phyloP scores from a whole-genome alignment of 2,888 invertebrate genomes.

The Troides helena region DNA sequence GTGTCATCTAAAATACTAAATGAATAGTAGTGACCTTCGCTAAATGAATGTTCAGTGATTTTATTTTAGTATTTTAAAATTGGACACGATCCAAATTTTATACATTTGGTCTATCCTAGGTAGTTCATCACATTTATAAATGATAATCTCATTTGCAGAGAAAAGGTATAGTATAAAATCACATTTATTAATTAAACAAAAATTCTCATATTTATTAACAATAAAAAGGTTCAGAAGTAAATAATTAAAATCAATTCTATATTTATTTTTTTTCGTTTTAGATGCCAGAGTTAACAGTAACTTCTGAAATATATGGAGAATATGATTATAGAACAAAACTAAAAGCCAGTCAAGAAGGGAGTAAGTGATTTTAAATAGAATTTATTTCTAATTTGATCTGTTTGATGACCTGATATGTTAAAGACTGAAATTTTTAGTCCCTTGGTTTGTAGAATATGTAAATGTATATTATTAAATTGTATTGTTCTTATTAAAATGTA shows the following conservation, averaged over 20 bases:
- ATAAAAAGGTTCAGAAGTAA: no score
- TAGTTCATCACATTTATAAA: constrained; percentile 21
- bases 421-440: no score
- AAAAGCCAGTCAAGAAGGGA: constrained; percentile 68
- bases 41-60: constrained; percentile 52
- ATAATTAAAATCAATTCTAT: neutral
- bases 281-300: constrained; percentile 82
- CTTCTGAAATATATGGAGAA: constrained; percentile 87
- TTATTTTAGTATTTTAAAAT: constrained; percentile 75
- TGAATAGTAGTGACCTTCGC: constrained; percentile 59
- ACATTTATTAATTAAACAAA: neutral
- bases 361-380: constrained; percentile 51
- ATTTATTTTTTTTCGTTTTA: constrained; percentile 41
- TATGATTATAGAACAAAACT: constrained; percentile 80
- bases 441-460: no score
- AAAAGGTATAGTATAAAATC: constrained; percentile 12
- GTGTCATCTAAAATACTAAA: constrained; percentile 21
- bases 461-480: no score
- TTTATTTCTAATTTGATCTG: constrained; percentile 12
- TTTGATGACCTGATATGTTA: no score
- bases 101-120: constrained; percentile 57
- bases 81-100: constrained; percentile 72
- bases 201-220: neutral
- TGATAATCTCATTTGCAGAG: constrained; percentile 19
- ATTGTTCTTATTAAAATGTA: neutral